Evolutionary conservation across 2,113 vertebrate genomes (phyloP).

Genomic region (Toxotes chatareus): DNA sequence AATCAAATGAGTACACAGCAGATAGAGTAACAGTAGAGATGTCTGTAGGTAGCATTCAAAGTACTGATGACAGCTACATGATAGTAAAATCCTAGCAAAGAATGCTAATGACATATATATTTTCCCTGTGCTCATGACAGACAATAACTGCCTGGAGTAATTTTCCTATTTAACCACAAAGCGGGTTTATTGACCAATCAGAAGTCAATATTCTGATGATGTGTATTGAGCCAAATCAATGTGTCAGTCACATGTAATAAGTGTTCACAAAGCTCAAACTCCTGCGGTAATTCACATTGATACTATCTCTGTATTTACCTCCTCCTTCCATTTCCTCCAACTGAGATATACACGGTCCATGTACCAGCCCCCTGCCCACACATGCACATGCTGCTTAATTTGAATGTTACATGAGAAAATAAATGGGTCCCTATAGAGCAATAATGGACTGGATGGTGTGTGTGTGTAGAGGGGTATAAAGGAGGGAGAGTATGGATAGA

Average conservation of each 20-base stretch:
- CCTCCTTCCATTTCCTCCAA: background rate
- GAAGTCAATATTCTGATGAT: constrained; percentile 19
- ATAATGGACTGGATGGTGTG: constrained; percentile 23
- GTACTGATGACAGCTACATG: background rate
- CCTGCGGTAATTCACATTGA: background rate
- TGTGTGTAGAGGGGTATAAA: constrained; percentile 21
- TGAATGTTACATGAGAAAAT: constrained; percentile 42
- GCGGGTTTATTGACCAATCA: background rate
- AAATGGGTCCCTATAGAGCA: constrained; percentile 45
- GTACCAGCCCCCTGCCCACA: constrained; percentile 2
- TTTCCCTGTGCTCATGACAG: background rate
- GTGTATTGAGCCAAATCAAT: background rate
- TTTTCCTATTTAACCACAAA: constrained; percentile 1
- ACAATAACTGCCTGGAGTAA: background rate
- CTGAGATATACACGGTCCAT: background rate
- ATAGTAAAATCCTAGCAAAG: background rate
- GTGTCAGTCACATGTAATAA: background rate
- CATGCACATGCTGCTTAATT: constrained; percentile 28
- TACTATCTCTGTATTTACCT: background rate
- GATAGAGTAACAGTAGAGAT: background rate
- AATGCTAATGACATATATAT: background rate
- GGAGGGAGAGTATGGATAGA: constrained; percentile 2
- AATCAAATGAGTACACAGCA: background rate
- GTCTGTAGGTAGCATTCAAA: background rate
- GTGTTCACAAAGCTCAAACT: background rate